Percentiles rank a stretch among this genome's conserved stretches.
These are phyloP conservation scores for Drosophila ochracea DNA, from an alignment of 2,888 invertebrate species.

Conservation along the genomic window DNA sequence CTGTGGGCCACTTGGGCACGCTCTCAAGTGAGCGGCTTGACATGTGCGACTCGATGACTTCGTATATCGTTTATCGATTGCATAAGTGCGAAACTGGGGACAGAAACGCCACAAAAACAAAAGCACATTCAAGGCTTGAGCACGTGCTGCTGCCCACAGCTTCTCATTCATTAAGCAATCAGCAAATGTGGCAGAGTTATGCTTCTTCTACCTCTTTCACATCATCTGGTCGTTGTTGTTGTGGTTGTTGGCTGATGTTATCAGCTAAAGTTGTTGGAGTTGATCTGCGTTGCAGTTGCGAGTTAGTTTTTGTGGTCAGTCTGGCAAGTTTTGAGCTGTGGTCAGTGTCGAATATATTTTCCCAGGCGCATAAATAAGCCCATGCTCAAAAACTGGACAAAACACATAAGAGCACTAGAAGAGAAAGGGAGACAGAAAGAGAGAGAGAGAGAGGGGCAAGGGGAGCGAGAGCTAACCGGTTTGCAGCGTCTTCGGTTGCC, in stretches of 20 bases:
- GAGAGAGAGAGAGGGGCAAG: neutral
- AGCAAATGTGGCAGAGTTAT: conserved; percentile 43
- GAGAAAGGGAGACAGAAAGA: neutral
- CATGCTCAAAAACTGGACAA: conserved; percentile 54
- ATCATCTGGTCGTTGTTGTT: conserved; percentile 12
- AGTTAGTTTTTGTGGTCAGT: conserved; percentile 47
- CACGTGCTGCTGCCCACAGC: conserved; percentile 63
- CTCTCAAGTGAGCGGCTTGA: conserved; percentile 46
- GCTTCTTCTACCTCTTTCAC: conserved; percentile 22
- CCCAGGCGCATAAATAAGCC: conserved; percentile 80
- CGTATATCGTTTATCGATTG: conserved; percentile 53
- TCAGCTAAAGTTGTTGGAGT: conserved; percentile 48
- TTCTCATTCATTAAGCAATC: conserved; percentile 79
- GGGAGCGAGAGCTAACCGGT: conserved; percentile 35
- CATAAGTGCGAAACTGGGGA: conserved; percentile 25
- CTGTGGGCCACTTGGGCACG: conserved; percentile 60
- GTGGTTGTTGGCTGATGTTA: conserved; percentile 34
- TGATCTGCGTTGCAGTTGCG: conserved; percentile 37
- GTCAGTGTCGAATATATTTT: conserved; percentile 71
- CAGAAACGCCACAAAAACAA: conserved; percentile 20
- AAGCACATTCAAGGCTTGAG: conserved; percentile 71
- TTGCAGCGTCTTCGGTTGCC: conserved; percentile 44
- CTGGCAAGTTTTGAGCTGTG: conserved; percentile 54
- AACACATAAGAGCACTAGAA: neutral
- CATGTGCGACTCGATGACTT: conserved; percentile 37